Conservation (phyloP, 2,113 vertebrate genomes). For the Vulpes lagopus region DNA sequence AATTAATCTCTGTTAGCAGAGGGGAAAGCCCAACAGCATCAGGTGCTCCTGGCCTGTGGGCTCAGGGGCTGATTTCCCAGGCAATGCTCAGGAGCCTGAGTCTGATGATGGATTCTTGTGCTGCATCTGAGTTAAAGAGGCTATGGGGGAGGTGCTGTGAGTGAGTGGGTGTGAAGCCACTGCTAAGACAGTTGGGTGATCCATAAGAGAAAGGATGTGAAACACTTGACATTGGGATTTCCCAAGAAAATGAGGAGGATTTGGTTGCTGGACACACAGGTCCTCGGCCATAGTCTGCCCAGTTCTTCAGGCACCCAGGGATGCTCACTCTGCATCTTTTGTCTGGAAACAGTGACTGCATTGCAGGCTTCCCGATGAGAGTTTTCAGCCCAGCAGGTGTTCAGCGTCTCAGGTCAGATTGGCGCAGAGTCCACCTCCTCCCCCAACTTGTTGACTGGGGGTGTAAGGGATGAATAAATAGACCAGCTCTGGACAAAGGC, state of each 20-base stretch:
- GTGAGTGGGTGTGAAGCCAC: not conserved
- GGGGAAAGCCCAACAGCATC: no score
- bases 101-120: not conserved
- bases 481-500: not conserved
- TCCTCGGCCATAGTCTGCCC: not conserved
- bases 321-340: not conserved
- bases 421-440: not conserved
- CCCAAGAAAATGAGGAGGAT: not conserved
- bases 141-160: not conserved
- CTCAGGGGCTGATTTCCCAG: not conserved
- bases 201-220: not conserved
- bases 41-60: not conserved
- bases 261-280: not conserved
- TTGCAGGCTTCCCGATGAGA: not conserved
- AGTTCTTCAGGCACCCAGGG: fast-evolving
- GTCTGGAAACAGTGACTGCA: not conserved
- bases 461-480: not conserved
- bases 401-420: not conserved
- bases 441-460: not conserved
- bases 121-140: not conserved
- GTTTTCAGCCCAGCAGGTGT: not conserved
- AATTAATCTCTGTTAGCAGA: not conserved
- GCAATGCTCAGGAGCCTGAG: not conserved
- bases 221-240: not conserved
- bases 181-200: not conserved